These are phyloP conservation scores for Hyposoter didymator DNA, from an alignment of 2,888 invertebrate genomes.

Conservation along the genomic window DNA sequence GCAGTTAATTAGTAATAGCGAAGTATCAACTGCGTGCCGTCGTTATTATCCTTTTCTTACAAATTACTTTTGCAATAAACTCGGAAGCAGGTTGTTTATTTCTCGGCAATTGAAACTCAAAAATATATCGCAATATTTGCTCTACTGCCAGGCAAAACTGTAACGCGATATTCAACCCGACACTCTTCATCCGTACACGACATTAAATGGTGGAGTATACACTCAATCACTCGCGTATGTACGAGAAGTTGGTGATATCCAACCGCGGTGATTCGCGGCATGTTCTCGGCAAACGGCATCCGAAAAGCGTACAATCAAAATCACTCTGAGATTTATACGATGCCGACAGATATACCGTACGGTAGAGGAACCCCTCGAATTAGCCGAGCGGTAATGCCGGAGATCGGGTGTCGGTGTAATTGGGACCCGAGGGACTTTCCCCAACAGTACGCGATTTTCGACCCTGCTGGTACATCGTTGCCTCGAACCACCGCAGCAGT, in stretches of 20 bases:
- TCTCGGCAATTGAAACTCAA: not conserved
- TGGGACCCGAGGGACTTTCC: conserved; percentile 83
- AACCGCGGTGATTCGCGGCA: conserved; percentile 3
- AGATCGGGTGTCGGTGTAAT: conserved; percentile 84
- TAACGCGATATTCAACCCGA: conserved; percentile 60
- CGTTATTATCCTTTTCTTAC: not conserved
- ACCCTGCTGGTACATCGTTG: conserved; percentile 67
- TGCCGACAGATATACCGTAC: conserved; percentile 70
- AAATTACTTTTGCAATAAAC: not conserved
- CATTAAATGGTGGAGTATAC: conserved; percentile 49
- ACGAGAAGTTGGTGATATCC: conserved; percentile 34
- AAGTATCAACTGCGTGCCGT: not conserved
- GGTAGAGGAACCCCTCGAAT: conserved; percentile 81
- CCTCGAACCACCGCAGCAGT: conserved; percentile 23
- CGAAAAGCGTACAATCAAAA: conserved; percentile 68
- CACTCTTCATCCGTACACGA: conserved; percentile 50
- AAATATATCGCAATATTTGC: conserved; percentile 18
- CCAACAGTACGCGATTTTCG: conserved; percentile 70
- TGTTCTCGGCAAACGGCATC: conserved; percentile 64
- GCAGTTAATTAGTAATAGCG: not conserved
- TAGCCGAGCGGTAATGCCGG: conserved; percentile 82
- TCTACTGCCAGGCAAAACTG: conserved; percentile 28
- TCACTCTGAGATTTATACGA: conserved; percentile 80
- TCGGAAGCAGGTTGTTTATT: not conserved
- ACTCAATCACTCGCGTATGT: conserved; percentile 50